Base-by-base conservation (phyloP, 2,888 invertebrate species). In the Elaeidobius kamerunicus region DNA sequence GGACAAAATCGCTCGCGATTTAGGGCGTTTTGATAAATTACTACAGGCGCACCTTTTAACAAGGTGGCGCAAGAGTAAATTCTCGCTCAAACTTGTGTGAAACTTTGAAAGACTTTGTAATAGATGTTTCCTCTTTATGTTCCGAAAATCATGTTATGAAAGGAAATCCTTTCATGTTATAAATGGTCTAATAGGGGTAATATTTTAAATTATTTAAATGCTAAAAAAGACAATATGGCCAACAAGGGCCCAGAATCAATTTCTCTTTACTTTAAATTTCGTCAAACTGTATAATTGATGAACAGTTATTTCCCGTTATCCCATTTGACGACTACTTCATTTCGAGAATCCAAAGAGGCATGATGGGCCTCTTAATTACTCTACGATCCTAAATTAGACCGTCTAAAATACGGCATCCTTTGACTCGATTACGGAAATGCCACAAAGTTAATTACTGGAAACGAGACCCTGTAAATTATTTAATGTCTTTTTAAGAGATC, bases 331-430 rank as follows among this genome's bases (percentile, higher is more conserved):
- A n/a, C n/a, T n/a, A n/a, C n/a, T n/a, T n/a, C n/a, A n/a, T n/a
- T n/a, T n/a, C n/a, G n/a, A n/a, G n/a, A n/a, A n/a, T n/a, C n/a
- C n/a, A n/a, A 23, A 23, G 23, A 6, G 23, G 4, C 23, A 23
- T 23, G 23, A 23, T 18, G 27, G 19, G 20, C 14, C 35, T 45
- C 20, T 45, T 45, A 45, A 45, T 45, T 45, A 45, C n/a, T n/a
- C 45, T 17, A 35, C n/a, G 41, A 15, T 63, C 62, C 65, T 62
- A 60, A 68, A 66, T 64, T 66, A 68, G 67, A 65, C 65, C 64
- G 67, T 68, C 67, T 68, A 67, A 69, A 67, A 68, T 67, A 67
- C 66, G 68, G 65, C 63, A 66, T 68, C 66, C 65, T 65, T 63
- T 64, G 60, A 62, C 64, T 63, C 65, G 66, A 68, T 68, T 67